Conservation (phyloP, 2,113 vertebrate genomes). For the Apteryx owenii region DNA sequence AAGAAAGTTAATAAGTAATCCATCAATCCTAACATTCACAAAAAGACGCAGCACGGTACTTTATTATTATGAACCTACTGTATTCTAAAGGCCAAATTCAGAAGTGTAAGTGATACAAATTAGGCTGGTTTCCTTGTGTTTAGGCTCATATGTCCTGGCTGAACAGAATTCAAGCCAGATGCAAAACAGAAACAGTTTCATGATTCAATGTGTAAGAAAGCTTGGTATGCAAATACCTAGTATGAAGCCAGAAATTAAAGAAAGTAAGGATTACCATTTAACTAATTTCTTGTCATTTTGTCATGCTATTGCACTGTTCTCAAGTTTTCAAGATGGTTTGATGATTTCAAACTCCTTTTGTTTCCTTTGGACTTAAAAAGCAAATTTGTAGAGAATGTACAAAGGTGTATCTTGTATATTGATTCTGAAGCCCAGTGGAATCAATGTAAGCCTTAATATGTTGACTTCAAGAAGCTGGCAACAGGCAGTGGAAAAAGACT, state of each 20-base stretch:
- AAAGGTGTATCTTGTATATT: conserved; percentile 56
- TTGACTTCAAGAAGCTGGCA: conserved; percentile 43
- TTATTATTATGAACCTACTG: background rate
- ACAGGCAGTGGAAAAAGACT: background rate
- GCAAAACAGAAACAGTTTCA: conserved; percentile 38
- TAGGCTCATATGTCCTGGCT: background rate
- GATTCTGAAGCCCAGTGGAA: conserved; percentile 53
- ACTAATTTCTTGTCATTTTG: conserved; percentile 1
- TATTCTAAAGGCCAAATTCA: conserved; percentile 16
- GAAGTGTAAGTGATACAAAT: conserved; percentile 15
- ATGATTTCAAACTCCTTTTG: conserved; percentile 23
- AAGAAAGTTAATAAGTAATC: background rate
- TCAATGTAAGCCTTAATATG: conserved; percentile 55
- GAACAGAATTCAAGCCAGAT: conserved; percentile 20
- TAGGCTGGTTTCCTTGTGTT: background rate
- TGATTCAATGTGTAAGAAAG: conserved; percentile 13
- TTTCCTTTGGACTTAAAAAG: conserved; percentile 14
- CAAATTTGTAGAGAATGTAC: conserved; percentile 41
- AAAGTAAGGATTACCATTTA: background rate
- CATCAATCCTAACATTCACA: background rate
- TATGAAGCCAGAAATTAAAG: conserved; percentile 35
- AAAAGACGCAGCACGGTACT: background rate
- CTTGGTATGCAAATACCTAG: background rate
- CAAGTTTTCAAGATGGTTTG: conserved; percentile 32
- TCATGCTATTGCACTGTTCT: background rate